A percentile compares a stretch with the other conserved stretches of the same genome.
These are phyloP conservation scores for Crocidura indochinensis DNA, from an alignment of 2,797 vertebrate species.

Conservation along the genomic window DNA sequence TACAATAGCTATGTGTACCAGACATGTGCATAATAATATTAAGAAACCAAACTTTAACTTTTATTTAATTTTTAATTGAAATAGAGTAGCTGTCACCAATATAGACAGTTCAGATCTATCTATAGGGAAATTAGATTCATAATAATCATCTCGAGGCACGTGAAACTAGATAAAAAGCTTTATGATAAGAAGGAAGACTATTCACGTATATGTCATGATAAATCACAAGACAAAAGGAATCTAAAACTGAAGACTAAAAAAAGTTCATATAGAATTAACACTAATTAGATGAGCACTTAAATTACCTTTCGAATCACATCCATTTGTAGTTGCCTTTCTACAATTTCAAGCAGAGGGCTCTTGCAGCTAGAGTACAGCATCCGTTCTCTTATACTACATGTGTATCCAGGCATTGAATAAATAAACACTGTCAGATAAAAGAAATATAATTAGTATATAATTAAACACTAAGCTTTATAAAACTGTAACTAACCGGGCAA, in stretches of 20 bases:
- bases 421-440: constrained; percentile 95
- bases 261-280: constrained; percentile 8
- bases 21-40: neutral
- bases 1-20: neutral
- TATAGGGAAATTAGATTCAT: neutral
- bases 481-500: constrained; percentile 41
- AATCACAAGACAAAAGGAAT: constrained; percentile 29
- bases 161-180: neutral
- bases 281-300: neutral
- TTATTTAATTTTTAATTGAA: constrained; percentile 55
- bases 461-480: constrained; percentile 51
- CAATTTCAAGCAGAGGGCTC: constrained; percentile 95
- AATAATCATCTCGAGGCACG: neutral
- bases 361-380: constrained; percentile 99
- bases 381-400: constrained; percentile 97
- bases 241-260: constrained; percentile 1
- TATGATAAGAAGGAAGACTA: neutral
- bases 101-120: neutral
- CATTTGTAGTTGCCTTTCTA: constrained; percentile 94
- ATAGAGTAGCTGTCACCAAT: neutral
- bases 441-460: constrained; percentile 59
- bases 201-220: constrained; percentile 32
- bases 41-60: constrained; percentile 56
- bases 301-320: constrained; percentile 96
- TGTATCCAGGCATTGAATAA: constrained; percentile 99